Conservation (phyloP, 2,797 vertebrate genomes). For the Clamator glandarius region DNA sequence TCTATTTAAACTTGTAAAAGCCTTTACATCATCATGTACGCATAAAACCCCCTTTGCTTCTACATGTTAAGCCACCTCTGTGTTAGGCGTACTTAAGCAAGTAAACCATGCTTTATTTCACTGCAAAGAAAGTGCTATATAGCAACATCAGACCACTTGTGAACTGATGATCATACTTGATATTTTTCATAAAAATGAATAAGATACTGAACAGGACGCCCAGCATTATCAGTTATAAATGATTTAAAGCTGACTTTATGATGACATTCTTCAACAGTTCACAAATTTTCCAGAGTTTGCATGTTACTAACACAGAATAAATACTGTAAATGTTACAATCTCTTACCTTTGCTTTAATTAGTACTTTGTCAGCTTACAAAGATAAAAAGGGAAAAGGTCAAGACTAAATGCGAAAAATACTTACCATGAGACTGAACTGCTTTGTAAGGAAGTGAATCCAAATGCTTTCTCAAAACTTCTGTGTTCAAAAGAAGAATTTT, state of each 20-base stretch:
- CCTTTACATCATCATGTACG: not conserved
- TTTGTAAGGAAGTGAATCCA: constrained; percentile 85
- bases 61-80: not conserved
- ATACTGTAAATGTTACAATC: not conserved
- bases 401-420: not conserved
- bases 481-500: constrained; percentile 86
- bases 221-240: not conserved
- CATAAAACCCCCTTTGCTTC: not conserved
- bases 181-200: not conserved
- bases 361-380: not conserved
- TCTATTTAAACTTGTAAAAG: not conserved
- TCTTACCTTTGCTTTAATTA: not conserved
- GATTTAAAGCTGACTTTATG: not conserved
- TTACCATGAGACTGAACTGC: constrained; percentile 90
- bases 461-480: constrained; percentile 87
- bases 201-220: not conserved
- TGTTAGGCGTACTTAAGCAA: not conserved
- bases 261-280: not conserved
- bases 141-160: not conserved
- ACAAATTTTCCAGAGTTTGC: not conserved
- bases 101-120: not conserved
- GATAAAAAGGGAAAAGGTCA: constrained; percentile 3
- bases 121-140: not conserved
- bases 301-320: not conserved
- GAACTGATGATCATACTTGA: not conserved